Conservation (phyloP, 2,888 invertebrate species). For the Blastobasis lacticolella region DNA sequence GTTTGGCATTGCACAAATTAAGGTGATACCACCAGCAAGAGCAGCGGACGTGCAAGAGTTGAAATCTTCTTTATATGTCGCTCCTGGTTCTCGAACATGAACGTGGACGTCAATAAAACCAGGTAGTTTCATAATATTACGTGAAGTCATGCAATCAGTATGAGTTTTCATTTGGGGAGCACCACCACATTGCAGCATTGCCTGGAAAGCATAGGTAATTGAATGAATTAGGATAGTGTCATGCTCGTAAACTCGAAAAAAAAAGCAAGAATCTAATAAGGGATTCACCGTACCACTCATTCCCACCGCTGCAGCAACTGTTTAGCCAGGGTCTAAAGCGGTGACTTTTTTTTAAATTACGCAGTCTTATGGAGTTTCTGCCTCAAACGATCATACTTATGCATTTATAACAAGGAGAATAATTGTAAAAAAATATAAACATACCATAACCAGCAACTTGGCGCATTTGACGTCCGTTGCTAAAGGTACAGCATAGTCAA, state of each 20-base stretch:
- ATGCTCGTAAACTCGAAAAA: no score
- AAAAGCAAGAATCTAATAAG: no score
- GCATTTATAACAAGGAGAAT: background rate
- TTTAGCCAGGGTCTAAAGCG: no score
- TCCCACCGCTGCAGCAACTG: no score
- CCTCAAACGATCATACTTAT: no score
- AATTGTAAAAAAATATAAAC: background rate
- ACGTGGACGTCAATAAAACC: constrained; percentile 99
- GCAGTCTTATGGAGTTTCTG: no score
- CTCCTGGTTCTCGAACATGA: constrained; percentile 98
- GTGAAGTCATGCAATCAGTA: constrained; percentile 96
- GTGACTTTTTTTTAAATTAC: no score
- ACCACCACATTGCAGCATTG: constrained; percentile 81
- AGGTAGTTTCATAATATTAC: constrained; percentile 90
- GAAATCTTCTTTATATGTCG: constrained; percentile 97
- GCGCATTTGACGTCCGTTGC: constrained; percentile 99
- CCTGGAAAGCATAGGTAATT: constrained; percentile 57
- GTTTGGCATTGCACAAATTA: constrained; percentile 98
- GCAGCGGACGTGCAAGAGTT: constrained; percentile 93
- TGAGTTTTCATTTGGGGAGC: constrained; percentile 93
- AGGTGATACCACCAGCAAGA: constrained; percentile 92
- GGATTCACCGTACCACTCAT: no score
- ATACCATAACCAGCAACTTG: constrained; percentile 93
- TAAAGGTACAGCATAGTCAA: constrained; percentile 97
- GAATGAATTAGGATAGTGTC: no score